phyloP scores from a whole-genome alignment of 1,140 invertebrate species.

The Gryon sp. region DNA sequence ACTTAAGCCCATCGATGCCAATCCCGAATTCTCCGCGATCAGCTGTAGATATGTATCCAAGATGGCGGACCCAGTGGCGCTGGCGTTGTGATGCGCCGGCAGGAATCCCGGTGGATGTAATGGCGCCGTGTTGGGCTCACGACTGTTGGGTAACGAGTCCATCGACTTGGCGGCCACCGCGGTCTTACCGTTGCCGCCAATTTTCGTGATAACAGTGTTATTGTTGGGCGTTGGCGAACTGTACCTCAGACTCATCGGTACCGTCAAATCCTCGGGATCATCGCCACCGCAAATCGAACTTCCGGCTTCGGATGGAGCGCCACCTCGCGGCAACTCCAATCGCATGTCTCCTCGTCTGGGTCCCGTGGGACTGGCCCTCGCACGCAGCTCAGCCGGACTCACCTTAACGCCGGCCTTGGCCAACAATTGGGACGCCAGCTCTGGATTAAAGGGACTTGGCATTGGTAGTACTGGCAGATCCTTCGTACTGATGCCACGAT shows the following conservation, averaged over 20 bases:
- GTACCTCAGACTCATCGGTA: constrained; percentile 79
- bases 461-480: constrained; percentile 93
- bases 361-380: constrained; percentile 90
- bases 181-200: constrained; percentile 62
- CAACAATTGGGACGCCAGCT: constrained; percentile 87
- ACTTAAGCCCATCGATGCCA: constrained; percentile 78
- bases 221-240: constrained; percentile 75
- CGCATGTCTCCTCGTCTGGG: constrained; percentile 88
- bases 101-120: constrained; percentile 62
- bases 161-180: constrained; percentile 83
- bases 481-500: constrained; percentile 94
- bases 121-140: constrained; percentile 79
- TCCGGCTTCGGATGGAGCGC: constrained; percentile 83
- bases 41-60: constrained; percentile 91
- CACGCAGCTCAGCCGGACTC: constrained; percentile 88
- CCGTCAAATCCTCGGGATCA: constrained; percentile 89
- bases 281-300: constrained; percentile 87
- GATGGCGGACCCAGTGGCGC: constrained; percentile 86
- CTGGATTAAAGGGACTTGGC: constrained; percentile 93
- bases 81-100: constrained; percentile 71
- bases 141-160: constrained; percentile 79
- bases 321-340: constrained; percentile 83
- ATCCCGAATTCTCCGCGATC: constrained; percentile 88
- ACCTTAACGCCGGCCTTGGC: constrained; percentile 93
- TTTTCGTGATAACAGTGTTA: constrained; percentile 77